A percentile compares a stretch with the other conserved stretches of the same genome.
Evolutionary conservation across 2,797 vertebrate species (phyloP).

Genomic region (Enteromius radiatus): DNA sequence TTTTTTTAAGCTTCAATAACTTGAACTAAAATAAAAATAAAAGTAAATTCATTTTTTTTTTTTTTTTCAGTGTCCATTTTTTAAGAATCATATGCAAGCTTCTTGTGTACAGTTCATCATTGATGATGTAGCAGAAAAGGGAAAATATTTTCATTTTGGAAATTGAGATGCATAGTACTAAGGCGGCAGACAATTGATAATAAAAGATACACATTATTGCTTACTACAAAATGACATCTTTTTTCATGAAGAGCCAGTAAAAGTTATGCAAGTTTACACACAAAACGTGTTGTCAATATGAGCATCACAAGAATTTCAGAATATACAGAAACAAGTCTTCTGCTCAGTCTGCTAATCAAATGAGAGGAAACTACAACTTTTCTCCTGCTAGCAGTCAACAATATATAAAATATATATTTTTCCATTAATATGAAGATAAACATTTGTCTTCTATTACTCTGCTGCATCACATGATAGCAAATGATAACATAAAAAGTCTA

Average conservation of each 20-base stretch:
- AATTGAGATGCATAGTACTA: background rate
- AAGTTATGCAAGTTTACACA: background rate
- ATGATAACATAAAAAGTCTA: slow-evolving; percentile 7
- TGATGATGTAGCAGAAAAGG: background rate
- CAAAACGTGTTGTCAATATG: background rate
- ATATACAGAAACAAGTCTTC: background rate
- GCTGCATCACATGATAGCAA: background rate
- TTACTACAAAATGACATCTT: background rate
- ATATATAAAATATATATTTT: background rate
- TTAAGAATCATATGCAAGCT: background rate
- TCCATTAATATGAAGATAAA: background rate
- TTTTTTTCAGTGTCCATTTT: background rate
- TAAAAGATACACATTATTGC: background rate
- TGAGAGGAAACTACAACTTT: background rate
- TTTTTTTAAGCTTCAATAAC: no score
- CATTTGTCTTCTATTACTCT: background rate
- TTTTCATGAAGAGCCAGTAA: background rate
- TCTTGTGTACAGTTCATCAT: background rate
- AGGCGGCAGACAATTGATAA: background rate
- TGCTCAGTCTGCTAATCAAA: background rate
- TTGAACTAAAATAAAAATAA: no score
- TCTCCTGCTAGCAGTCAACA: background rate
- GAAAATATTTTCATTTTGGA: background rate
- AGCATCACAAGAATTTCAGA: background rate
- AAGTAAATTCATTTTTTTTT: no score